Percentiles rank a stretch among this genome's conserved stretches.
phyloP scores from a whole-genome alignment of 1,140 invertebrate genomes.

The Epicauta chinensis region DNA sequence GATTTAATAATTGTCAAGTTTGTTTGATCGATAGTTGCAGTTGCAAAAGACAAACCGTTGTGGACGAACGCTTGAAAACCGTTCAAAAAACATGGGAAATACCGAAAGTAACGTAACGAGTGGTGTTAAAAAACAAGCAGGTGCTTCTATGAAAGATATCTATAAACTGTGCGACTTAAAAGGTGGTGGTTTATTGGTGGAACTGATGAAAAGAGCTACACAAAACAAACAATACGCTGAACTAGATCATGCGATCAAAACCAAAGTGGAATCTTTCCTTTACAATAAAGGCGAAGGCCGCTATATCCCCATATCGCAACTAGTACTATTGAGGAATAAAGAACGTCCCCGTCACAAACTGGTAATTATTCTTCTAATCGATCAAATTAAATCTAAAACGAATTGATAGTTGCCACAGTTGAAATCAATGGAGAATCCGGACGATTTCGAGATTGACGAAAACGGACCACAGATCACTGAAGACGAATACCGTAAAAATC shows the following conservation, averaged over 20 bases:
- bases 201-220: constrained; percentile 87
- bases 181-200: constrained; percentile 86
- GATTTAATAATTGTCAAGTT: too few species aligned
- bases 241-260: constrained; percentile 82
- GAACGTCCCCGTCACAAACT: constrained; percentile 73
- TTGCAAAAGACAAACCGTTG: not conserved
- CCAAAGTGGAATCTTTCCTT: constrained; percentile 85
- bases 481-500: constrained; percentile 42
- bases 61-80: too few species aligned
- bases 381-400: constrained; percentile 3
- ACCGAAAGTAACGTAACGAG: constrained; percentile 88
- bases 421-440: constrained; percentile 70
- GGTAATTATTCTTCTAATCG: constrained; percentile 44
- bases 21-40: not conserved
- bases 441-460: constrained; percentile 74
- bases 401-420: constrained; percentile 58
- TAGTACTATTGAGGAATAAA: constrained; percentile 83
- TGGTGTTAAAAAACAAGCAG: constrained; percentile 87
- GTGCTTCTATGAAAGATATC: constrained; percentile 68
- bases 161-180: constrained; percentile 84
- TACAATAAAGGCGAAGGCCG: constrained; percentile 90
- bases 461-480: constrained; percentile 55
- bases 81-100: constrained; percentile 85
- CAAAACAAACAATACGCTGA: constrained; percentile 85
- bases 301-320: constrained; percentile 78